Percentiles rank a stretch among this genome's conserved stretches.
Conservation (phyloP, 2,888 invertebrate genomes). For the Brenthis ino region DNA sequence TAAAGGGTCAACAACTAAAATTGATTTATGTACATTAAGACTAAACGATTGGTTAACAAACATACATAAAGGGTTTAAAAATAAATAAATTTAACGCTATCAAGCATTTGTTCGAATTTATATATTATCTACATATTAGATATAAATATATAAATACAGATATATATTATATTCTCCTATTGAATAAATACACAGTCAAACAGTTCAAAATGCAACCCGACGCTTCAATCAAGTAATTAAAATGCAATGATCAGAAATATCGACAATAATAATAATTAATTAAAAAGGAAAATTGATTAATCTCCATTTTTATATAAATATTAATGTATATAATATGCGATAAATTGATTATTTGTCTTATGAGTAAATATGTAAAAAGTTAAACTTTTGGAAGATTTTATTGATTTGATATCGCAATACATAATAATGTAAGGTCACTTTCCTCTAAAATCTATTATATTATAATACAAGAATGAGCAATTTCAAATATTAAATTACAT, state of each 20-base stretch:
- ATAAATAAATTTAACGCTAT: constrained; percentile 15
- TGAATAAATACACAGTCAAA: constrained; percentile 30
- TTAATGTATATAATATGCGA: constrained; percentile 13
- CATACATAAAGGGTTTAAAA: constrained; percentile 39
- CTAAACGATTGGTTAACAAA: constrained; percentile 50
- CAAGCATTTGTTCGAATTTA: constrained; percentile 29
- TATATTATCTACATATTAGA: constrained; percentile 14
- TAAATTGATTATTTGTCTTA: constrained; percentile 13
- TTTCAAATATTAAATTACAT: constrained; percentile 31
- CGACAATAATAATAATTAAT: constrained; percentile 23
- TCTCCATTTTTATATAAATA: constrained; percentile 23
- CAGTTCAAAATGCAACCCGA: constrained; percentile 40
- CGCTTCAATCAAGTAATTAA: constrained; percentile 34
- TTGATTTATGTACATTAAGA: constrained; percentile 72
- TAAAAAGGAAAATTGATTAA: constrained; percentile 19
- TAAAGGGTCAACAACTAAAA: constrained; percentile 69
- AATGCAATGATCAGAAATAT: constrained; percentile 38
- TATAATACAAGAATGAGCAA: constrained; percentile 42
- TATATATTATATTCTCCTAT: constrained; percentile 24
- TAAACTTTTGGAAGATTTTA: constrained; percentile 34
- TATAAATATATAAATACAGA: constrained; percentile 22
- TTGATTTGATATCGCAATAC: constrained; percentile 35
- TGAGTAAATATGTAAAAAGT: constrained; percentile 27
- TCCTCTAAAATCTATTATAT: constrained; percentile 44
- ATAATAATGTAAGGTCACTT: constrained; percentile 49